These are phyloP conservation scores for Pyrrhosoma nymphula DNA, from an alignment of 2,888 invertebrate species.

Conservation along the genomic window DNA sequence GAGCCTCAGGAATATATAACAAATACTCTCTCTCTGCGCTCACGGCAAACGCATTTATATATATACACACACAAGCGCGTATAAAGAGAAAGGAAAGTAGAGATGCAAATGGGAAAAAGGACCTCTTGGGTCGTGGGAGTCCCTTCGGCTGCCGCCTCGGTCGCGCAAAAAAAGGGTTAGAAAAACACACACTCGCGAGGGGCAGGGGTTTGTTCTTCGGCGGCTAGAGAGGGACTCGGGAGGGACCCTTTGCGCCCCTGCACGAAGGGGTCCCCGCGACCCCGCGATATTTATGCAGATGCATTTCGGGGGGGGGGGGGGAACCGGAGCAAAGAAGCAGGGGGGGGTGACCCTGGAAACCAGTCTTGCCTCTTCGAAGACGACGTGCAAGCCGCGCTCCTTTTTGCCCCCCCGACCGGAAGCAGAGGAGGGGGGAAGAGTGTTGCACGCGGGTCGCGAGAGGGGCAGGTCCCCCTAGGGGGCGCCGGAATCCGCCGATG, in stretches of 20 bases:
- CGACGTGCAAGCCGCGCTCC: neutral
- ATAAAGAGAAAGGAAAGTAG: neutral
- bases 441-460: neutral
- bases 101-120: neutral
- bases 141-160: neutral
- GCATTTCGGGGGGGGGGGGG: too few species aligned
- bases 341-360: neutral
- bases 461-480: too few species aligned
- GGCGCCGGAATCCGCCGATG: too few species aligned
- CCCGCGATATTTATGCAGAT: constrained; percentile 35
- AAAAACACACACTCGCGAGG: neutral
- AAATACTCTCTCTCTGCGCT: neutral
- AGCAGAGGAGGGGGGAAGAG: neutral
- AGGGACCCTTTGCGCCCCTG: neutral
- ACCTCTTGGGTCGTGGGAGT: constrained; percentile 5
- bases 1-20: neutral
- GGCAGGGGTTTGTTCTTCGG: neutral
- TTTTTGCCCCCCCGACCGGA: neutral
- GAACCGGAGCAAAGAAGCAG: neutral
- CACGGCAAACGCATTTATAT: too few species aligned
- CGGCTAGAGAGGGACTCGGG: neutral
- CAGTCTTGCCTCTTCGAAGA: neutral
- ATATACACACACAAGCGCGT: neutral
- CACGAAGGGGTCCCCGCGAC: neutral
- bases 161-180: neutral